phyloP scores from a whole-genome alignment of 2,113 vertebrate species.

The Coptodon rendalli region DNA sequence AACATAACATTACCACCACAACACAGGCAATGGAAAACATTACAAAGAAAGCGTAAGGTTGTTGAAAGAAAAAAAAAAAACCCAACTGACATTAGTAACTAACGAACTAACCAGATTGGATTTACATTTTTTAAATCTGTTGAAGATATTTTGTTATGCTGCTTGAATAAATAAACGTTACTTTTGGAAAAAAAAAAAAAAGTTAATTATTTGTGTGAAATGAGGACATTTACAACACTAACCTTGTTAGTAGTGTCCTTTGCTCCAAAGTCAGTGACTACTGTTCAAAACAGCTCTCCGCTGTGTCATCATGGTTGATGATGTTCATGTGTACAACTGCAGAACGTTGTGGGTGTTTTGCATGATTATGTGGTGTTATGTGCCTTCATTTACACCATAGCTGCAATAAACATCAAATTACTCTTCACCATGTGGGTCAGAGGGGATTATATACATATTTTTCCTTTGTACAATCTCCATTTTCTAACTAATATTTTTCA shows the following conservation, averaged over 20 bases:
- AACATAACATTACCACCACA: not conserved
- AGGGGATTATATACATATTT: not conserved
- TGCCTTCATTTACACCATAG: accelerated
- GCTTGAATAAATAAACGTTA: not conserved
- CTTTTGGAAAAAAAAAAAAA: accelerated
- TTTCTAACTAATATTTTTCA: not conserved
- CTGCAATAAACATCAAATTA: not conserved
- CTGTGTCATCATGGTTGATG: not conserved
- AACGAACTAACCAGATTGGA: accelerated
- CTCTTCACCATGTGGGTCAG: not conserved
- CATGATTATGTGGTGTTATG: accelerated
- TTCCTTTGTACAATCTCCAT: not conserved
- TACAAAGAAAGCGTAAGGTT: not conserved
- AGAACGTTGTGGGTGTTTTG: not conserved
- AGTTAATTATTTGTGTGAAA: not conserved
- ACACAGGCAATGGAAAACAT: not conserved
- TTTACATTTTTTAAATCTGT: not conserved
- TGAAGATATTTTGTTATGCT: not conserved
- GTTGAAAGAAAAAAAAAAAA: not conserved
- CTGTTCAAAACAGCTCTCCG: not conserved
- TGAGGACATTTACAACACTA: not conserved
- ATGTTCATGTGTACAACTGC: not conserved
- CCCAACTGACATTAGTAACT: accelerated
- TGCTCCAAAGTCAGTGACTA: not conserved
- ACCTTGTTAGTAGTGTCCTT: not conserved